Base-by-base conservation (phyloP, 1,140 invertebrate genomes). In the Carcinoscorpius rotundicauda region DNA sequence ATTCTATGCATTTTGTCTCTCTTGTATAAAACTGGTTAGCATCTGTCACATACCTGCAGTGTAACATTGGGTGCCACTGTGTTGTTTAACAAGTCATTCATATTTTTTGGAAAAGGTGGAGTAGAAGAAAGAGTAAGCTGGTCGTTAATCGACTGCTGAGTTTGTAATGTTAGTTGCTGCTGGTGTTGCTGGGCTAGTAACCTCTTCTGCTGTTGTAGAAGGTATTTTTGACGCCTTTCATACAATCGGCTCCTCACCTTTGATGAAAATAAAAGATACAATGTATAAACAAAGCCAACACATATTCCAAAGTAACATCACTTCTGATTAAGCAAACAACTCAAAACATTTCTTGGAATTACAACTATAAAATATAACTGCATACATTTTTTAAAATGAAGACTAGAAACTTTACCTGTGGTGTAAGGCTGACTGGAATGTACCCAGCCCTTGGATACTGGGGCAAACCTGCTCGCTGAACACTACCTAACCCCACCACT, bases 1-100 rank as follows among this genome's bases (percentile, higher is more conserved):
- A 10, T n/a, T 11, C 48, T 50, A 64, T 64, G 29, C 6, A 52
- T 6, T 49, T 52, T 60, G 8, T 10, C 10, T 52, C 59, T 8
- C 64, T 49, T 11, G 64, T 57, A 52, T 11, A 52, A 5, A 51
- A 48, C 48, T 64, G 64, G 48, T 10, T 52, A 6, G 0, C 8
- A 10, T 51, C 64, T 29, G 29, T 29, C 29, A 29, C 57, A 11
- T 72, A 84, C 83, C 79, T 83, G 83, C 67, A 85, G 74, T 50
- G 87, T 85, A 6, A 91, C 88, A 77, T 91, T 91, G 6, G 86
- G 87, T 48, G 87, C 87, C 66, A 87, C 86, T n/a, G 84, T 84
- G 72, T 84, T 86, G 74, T 89, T 90, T 67, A 91, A 78, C 70
- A 91, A 78, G 64, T 84, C 87, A 74, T 86, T 84, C 68, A 90